phyloP scores from a whole-genome alignment of 2,888 invertebrate genomes.

The Lasioglossum figueresi region DNA sequence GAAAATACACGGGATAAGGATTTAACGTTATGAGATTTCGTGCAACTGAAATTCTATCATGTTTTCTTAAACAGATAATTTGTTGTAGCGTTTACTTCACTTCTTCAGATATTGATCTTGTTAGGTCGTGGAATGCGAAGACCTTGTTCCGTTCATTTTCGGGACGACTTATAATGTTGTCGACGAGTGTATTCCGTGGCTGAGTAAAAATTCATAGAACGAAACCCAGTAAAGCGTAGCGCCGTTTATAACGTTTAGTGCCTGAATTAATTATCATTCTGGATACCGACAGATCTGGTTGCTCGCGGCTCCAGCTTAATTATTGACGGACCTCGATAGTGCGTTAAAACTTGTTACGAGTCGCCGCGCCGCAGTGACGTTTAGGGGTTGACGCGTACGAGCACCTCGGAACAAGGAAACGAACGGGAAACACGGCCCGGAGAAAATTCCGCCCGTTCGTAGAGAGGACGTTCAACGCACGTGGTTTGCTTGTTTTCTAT shows the following conservation, averaged over 20 bases:
- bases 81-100: neutral
- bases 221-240: slow-evolving; percentile 30
- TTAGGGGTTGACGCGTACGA: neutral
- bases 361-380: neutral
- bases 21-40: neutral
- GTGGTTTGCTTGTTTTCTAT: slow-evolving; percentile 18
- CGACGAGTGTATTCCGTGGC: neutral
- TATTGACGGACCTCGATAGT: slow-evolving; percentile 49
- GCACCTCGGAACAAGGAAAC: slow-evolving; percentile 15
- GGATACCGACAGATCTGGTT: slow-evolving; percentile 2
- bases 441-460: slow-evolving; percentile 9
- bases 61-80: neutral
- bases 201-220: slow-evolving; percentile 46
- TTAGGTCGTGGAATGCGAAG: neutral
- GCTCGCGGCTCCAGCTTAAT: slow-evolving; percentile 26
- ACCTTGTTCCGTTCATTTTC: neutral
- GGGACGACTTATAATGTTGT: neutral
- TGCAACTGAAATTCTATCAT: neutral
- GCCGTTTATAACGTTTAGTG: slow-evolving; percentile 51
- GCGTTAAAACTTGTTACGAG: slow-evolving; percentile 55
- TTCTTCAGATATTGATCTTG: neutral
- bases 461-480: neutral
- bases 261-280: slow-evolving; percentile 52
- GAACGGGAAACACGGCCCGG: neutral
- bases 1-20: neutral